Conservation (phyloP, 2,797 vertebrate genomes). For the Pempheris klunzingeri region DNA sequence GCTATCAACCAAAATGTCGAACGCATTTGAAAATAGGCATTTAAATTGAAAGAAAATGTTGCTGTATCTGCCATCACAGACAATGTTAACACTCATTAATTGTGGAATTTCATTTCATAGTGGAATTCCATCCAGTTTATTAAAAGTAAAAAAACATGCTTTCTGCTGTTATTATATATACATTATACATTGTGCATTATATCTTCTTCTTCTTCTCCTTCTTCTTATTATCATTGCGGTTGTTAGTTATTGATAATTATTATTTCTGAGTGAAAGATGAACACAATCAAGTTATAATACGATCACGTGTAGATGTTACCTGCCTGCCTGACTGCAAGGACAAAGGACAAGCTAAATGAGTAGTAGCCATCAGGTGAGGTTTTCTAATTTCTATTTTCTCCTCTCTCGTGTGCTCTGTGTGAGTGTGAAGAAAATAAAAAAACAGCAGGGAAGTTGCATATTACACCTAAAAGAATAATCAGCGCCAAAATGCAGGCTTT, state of each 20-base stretch:
- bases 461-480: background rate
- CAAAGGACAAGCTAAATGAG: slow-evolving; percentile 5
- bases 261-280: background rate
- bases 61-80: background rate
- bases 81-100: background rate
- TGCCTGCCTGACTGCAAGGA: slow-evolving; percentile 23
- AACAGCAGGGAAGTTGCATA: background rate
- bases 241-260: no score
- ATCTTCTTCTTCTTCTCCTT: no score
- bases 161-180: no score
- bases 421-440: background rate
- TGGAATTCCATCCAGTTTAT: background rate
- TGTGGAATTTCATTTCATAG: background rate
- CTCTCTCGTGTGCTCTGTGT: no score
- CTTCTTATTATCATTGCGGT: no score
- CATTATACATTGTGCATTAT: no score
- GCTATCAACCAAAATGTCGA: background rate
- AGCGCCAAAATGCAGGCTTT: background rate
- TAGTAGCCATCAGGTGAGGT: background rate
- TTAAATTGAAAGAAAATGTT: background rate
- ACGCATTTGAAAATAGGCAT: background rate
- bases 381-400: no score
- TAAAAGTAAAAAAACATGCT: background rate
- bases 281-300: no score
- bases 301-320: slow-evolving; percentile 9